phyloP scores from a whole-genome alignment of 2,888 invertebrate genomes.

The Gymnoscelis rufifasciata region DNA sequence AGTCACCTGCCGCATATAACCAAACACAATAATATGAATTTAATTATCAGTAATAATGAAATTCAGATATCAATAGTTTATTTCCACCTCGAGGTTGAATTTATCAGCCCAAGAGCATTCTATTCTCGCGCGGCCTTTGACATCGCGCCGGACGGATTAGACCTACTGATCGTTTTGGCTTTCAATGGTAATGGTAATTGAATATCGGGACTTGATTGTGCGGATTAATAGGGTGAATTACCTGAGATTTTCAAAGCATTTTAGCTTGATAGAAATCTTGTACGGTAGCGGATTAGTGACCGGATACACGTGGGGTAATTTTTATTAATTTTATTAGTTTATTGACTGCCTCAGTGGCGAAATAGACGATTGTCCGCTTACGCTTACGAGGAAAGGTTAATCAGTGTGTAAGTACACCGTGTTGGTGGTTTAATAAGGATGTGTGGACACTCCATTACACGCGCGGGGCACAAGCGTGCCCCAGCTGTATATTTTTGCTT shows the following conservation, averaged over 20 bases:
- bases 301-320: too few relatives aligned
- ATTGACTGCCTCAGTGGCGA: too few relatives aligned
- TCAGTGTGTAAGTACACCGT: too few relatives aligned
- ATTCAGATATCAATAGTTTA: background rate
- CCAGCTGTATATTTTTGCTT: too few relatives aligned
- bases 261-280: background rate
- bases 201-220: slow-evolving; percentile 12
- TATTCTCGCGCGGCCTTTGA: slow-evolving; percentile 45
- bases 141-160: slow-evolving; percentile 37
- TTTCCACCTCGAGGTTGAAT: slow-evolving; percentile 18
- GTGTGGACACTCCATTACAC: too few relatives aligned
- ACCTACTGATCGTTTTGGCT: slow-evolving; percentile 12
- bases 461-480: too few relatives aligned
- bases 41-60: too few relatives aligned
- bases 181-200: slow-evolving; percentile 10
- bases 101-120: slow-evolving; percentile 52
- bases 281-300: too few relatives aligned
- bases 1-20: background rate
- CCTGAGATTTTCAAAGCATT: background rate
- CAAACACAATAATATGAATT: background rate
- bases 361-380: too few relatives aligned
- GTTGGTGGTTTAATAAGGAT: too few relatives aligned
- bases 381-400: too few relatives aligned
- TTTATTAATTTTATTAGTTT: too few relatives aligned
- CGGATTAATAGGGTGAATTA: slow-evolving; percentile 1